A percentile compares a stretch with the other conserved stretches of the same genome.
These are phyloP conservation scores for Telmatochromis brachygnathus DNA, from an alignment of 2,113 vertebrate species.

Conservation along the genomic window DNA sequence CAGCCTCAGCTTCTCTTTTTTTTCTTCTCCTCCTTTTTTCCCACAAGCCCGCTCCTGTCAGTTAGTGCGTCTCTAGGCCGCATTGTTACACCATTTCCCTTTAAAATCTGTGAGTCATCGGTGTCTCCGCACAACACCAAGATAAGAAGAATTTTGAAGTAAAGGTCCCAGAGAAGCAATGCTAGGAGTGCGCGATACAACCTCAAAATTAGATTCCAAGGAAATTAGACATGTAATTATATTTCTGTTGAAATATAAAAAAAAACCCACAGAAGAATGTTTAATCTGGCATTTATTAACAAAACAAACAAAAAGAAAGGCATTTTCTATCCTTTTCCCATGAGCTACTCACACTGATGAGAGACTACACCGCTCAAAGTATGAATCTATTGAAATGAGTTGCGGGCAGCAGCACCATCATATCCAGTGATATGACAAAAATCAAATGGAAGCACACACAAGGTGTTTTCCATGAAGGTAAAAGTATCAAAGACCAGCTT, in stretches of 20 bases:
- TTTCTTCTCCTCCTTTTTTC: not conserved
- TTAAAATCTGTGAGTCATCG: not conserved
- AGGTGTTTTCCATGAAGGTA: not conserved
- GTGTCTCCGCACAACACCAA: not conserved
- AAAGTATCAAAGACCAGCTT: not conserved
- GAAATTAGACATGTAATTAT: not conserved
- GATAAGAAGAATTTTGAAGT: constrained; percentile 3
- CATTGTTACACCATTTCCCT: constrained; percentile 33
- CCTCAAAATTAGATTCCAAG: not conserved
- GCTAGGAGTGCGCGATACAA: not conserved
- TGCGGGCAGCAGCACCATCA: not conserved
- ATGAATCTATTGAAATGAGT: not conserved
- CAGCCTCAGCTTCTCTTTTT: constrained; percentile 16
- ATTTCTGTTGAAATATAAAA: not conserved
- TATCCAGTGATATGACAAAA: not conserved
- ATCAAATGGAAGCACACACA: not conserved
- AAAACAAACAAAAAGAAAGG: not conserved
- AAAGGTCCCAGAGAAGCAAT: not conserved
- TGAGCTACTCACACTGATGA: not conserved
- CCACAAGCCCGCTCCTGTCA: not conserved
- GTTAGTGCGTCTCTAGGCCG: not conserved
- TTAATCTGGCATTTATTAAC: not conserved
- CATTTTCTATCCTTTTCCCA: not conserved
- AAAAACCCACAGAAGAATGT: rapidly evolving
- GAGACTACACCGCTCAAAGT: not conserved